These are phyloP conservation scores for Paradisaea rubra DNA, from an alignment of 2,113 vertebrate genomes.

Conservation along the genomic window DNA sequence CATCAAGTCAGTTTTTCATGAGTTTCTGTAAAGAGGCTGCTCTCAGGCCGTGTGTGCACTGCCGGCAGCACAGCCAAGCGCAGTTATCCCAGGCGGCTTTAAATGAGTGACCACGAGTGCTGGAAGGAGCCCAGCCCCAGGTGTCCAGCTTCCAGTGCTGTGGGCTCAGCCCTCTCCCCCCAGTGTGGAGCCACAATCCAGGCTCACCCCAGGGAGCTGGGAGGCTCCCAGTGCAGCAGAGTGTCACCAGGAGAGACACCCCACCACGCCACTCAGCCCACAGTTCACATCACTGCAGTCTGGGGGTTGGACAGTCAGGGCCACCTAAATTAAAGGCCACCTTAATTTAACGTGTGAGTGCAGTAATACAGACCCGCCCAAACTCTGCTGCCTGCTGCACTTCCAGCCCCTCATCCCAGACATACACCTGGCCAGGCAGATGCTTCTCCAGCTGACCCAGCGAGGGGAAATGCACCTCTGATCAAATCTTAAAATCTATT, in stretches of 20 bases:
- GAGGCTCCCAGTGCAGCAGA: neutral
- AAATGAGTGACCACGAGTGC: neutral
- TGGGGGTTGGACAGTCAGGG: neutral
- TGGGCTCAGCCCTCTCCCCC: accelerated
- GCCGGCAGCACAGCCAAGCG: neutral
- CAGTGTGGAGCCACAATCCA: neutral
- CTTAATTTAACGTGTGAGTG: neutral
- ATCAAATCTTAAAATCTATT: neutral
- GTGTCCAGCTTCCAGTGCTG: neutral
- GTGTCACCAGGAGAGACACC: neutral
- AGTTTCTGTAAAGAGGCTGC: neutral
- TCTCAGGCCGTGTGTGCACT: neutral
- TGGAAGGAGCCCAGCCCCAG: neutral
- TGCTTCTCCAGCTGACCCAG: neutral
- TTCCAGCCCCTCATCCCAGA: neutral
- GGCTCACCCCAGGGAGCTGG: neutral
- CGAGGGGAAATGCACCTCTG: neutral
- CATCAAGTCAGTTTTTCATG: neutral
- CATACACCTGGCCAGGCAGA: neutral
- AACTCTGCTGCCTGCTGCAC: neutral
- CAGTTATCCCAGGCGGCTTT: neutral
- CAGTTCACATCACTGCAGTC: accelerated
- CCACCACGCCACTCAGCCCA: neutral
- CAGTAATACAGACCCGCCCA: neutral
- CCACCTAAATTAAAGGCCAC: neutral